Percentiles rank a stretch among this genome's conserved stretches.
phyloP scores from a whole-genome alignment of 2,797 vertebrate species.

The Eulemur coronatus region DNA sequence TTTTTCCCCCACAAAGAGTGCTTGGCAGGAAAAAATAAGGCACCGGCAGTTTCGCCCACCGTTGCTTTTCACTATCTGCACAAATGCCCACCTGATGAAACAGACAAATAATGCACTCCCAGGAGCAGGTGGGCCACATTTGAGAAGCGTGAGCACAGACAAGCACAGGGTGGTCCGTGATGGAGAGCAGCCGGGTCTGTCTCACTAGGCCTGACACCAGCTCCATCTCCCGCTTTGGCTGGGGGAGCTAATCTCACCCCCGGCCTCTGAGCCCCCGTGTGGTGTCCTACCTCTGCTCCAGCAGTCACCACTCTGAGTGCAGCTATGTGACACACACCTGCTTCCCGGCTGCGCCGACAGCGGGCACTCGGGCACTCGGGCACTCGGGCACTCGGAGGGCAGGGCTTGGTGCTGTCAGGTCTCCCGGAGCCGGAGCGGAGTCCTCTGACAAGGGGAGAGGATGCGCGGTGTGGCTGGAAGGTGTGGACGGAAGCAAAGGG shows the following conservation, averaged over 20 bases:
- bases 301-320: neutral
- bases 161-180: neutral
- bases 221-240: neutral
- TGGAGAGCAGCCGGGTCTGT: neutral
- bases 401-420: neutral
- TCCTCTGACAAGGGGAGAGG: neutral
- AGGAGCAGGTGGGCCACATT: neutral
- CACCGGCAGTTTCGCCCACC: neutral
- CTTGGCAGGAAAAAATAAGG: neutral
- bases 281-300: neutral
- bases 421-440: neutral
- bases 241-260: neutral
- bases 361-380: fast-evolving
- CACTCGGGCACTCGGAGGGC: fast-evolving
- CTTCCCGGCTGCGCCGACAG: neutral
- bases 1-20: neutral
- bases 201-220: neutral
- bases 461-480: neutral
- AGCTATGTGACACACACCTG: fast-evolving
- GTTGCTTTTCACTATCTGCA: neutral
- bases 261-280: fast-evolving
- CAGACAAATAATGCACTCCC: too few relatives aligned
- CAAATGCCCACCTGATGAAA: neutral
- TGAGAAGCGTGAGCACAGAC: neutral
- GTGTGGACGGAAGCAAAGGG: neutral